phyloP scores from a whole-genome alignment of 2,113 vertebrate genomes.

The Daboia siamensis region DNA sequence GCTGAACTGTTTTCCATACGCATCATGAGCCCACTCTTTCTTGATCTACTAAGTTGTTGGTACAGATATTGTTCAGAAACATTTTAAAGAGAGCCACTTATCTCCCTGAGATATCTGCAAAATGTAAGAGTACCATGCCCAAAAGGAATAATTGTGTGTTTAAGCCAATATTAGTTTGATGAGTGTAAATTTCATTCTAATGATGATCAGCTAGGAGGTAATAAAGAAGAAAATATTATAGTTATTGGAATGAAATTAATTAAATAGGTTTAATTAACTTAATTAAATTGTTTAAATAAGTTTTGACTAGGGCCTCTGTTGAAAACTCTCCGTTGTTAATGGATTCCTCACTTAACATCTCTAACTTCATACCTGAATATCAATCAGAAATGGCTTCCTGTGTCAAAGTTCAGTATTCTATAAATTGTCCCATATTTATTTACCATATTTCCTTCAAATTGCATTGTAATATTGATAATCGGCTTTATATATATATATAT shows the following conservation, averaged over 20 bases:
- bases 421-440: neutral
- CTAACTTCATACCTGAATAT: neutral
- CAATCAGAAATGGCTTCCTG: neutral
- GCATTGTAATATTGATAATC: slow-evolving; percentile 28
- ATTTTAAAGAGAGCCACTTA: neutral
- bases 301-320: neutral
- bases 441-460: slow-evolving; percentile 36
- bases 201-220: neutral
- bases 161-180: neutral
- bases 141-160: neutral
- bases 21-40: neutral
- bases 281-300: neutral
- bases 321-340: neutral
- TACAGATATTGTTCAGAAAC: neutral
- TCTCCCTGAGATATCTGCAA: neutral
- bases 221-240: neutral
- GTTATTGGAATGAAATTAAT: neutral
- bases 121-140: neutral
- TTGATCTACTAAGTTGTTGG: neutral
- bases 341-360: neutral
- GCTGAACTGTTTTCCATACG: neutral
- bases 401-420: neutral
- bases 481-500: neutral
- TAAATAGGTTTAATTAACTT: neutral
- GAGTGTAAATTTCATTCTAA: neutral